Conservation (phyloP, 1,140 invertebrate genomes). For the Ceratina calcarata region DNA sequence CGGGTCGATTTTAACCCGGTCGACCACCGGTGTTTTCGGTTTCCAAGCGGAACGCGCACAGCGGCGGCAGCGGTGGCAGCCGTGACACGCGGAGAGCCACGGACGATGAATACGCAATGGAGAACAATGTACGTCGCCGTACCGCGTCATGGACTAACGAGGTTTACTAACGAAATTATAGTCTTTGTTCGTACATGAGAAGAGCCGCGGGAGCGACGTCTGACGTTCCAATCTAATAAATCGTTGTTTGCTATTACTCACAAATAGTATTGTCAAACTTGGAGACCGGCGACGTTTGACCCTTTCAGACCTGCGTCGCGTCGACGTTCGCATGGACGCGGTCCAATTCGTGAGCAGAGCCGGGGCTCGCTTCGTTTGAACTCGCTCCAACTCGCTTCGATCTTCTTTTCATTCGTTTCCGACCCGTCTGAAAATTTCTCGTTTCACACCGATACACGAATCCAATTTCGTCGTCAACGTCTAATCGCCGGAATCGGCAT, state of each 20-base stretch:
- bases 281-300: neutral
- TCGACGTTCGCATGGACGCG: neutral
- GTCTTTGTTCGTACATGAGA: neutral
- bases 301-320: too few species aligned
- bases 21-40: slow-evolving; percentile 8
- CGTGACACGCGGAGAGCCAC: neutral
- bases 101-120: neutral
- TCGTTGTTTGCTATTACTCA: neutral
- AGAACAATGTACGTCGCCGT: neutral
- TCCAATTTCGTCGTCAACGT: too few species aligned
- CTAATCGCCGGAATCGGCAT: too few species aligned
- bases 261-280: neutral
- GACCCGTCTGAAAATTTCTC: too few species aligned
- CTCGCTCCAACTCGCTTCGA: too few species aligned
- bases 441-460: too few species aligned
- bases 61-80: neutral
- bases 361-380: neutral
- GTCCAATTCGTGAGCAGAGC: too few species aligned
- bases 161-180: slow-evolving; percentile 15
- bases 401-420: too few species aligned
- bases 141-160: neutral
- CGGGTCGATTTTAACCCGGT: slow-evolving; percentile 2
- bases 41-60: neutral
- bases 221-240: neutral
- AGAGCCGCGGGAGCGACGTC: too few species aligned